Evolutionary conservation across 1,140 invertebrate genomes (phyloP).

Genomic region (Pachyrhynchus sulphureomaculatus): DNA sequence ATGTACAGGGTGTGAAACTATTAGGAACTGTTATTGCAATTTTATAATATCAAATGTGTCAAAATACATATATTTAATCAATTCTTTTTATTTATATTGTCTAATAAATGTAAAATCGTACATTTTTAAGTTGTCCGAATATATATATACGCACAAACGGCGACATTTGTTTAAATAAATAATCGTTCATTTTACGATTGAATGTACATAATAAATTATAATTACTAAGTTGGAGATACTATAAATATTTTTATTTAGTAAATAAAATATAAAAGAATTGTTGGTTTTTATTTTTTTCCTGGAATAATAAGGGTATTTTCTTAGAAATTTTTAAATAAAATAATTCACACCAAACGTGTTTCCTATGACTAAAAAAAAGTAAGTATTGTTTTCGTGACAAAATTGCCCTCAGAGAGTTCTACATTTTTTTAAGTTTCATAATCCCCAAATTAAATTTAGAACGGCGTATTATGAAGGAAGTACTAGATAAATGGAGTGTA

Average conservation of each 20-base stretch:
- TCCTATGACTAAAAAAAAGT: too few relatives aligned
- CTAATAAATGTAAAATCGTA: conserved; percentile 4
- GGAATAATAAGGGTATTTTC: too few relatives aligned
- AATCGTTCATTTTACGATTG: conserved; percentile 11
- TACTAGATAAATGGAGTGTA: too few relatives aligned
- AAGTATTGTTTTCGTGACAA: too few relatives aligned
- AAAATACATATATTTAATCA: conserved; percentile 34
- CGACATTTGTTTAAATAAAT: conserved; percentile 13
- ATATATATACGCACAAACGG: conserved; percentile 22
- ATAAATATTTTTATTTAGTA: conserved; percentile 29
- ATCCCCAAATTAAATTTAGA: too few relatives aligned
- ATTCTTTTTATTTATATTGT: neutral
- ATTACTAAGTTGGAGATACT: conserved; percentile 21
- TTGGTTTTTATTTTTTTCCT: neutral
- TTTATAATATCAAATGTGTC: conserved; percentile 50
- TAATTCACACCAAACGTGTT: too few relatives aligned
- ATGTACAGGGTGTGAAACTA: conserved; percentile 49
- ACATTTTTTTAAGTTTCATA: too few relatives aligned
- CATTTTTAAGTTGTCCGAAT: conserved; percentile 5
- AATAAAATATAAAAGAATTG: conserved; percentile 11
- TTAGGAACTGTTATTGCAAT: conserved; percentile 43
- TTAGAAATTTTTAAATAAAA: too few relatives aligned
- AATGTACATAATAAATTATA: conserved; percentile 10
- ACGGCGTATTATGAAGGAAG: too few relatives aligned
- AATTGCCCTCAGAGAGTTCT: too few relatives aligned